Conservation (phyloP, 2,888 invertebrate genomes). For the Morinoia aosen region DNA sequence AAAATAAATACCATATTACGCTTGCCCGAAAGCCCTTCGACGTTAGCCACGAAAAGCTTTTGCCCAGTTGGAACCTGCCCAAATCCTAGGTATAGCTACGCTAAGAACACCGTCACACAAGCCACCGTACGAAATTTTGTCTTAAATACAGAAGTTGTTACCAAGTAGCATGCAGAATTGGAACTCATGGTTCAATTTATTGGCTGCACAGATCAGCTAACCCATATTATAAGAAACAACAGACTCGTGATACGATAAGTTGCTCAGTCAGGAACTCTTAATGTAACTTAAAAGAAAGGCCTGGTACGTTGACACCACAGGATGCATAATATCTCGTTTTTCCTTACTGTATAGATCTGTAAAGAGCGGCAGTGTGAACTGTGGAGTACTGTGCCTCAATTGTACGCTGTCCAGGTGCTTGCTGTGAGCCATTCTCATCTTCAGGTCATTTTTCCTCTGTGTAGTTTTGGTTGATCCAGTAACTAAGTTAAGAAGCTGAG, state of each 20-base stretch:
- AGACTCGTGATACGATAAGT: not conserved
- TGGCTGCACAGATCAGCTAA: not conserved
- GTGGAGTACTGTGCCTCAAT: not conserved
- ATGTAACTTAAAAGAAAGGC: not conserved
- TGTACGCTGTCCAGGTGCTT: not conserved
- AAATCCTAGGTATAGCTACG: not conserved
- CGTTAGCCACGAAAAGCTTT: not conserved
- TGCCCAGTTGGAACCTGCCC: not conserved
- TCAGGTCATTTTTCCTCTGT: not conserved
- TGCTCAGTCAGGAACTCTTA: not conserved
- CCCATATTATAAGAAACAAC: not conserved
- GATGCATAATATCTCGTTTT: not conserved
- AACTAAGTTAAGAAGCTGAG: not conserved
- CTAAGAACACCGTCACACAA: not conserved
- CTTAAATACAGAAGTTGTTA: not conserved
- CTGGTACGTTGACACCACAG: not conserved
- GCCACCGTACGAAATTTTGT: not conserved
- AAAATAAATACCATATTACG: not conserved
- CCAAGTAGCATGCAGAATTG: not conserved
- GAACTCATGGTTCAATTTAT: not conserved
- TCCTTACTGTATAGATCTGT: not conserved
- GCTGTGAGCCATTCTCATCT: not conserved
- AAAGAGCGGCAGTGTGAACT: not conserved
- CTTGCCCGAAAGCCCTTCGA: not conserved
- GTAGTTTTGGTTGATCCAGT: constrained; percentile 12